phyloP scores from a whole-genome alignment of 2,113 vertebrate genomes.

The Brevimyrus niger region DNA sequence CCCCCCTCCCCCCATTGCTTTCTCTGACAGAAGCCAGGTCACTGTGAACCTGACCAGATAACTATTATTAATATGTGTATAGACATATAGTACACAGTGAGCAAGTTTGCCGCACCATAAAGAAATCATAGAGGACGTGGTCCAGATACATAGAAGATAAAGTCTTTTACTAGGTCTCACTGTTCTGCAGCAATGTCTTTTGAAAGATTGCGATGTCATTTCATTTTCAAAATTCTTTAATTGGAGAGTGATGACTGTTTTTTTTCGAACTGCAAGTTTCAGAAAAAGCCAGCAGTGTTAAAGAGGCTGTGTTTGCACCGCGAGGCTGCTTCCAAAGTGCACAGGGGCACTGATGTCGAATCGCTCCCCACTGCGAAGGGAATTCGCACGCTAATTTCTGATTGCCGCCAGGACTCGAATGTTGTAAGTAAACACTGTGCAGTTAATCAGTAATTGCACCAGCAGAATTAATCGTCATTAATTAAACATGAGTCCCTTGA shows the following conservation, averaged over 20 bases:
- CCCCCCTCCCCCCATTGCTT: background rate
- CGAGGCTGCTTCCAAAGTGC: background rate
- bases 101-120: background rate
- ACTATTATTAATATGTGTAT: background rate
- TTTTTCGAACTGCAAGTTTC: background rate
- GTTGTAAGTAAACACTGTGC: slow-evolving; percentile 8
- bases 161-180: background rate
- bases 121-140: background rate
- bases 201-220: background rate
- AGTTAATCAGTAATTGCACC: slow-evolving; percentile 23
- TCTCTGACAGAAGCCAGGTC: background rate
- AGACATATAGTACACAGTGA: background rate
- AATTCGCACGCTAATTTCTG: background rate
- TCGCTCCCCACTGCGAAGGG: background rate
- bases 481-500: slow-evolving; percentile 50
- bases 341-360: background rate
- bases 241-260: background rate
- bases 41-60: background rate
- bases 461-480: slow-evolving; percentile 53
- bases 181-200: background rate
- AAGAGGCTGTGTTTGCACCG: background rate
- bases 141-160: background rate
- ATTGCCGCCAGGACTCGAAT: background rate
- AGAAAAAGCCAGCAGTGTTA: background rate
- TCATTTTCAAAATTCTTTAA: background rate